Evolutionary conservation across 1,140 invertebrate species (phyloP), one percentile per base, ranked within the genome.

Genomic region (Procambarus virginalis): DNA sequence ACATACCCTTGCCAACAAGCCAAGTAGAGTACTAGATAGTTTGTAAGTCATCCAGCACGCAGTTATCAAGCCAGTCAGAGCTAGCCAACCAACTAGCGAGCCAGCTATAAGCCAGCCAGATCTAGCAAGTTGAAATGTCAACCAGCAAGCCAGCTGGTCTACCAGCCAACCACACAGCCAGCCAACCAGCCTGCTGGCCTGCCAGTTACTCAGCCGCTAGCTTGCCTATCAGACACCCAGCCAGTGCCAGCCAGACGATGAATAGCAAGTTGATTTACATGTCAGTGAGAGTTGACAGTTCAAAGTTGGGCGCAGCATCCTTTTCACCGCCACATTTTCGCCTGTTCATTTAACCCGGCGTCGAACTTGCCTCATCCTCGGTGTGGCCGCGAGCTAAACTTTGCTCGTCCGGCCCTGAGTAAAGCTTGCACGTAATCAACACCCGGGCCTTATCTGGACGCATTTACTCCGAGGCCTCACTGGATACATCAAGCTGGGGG

Each of bases 371-470:
- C 84, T 86, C 84, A 77, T 78, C 48, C 34, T 60, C 22, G 75
- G 51, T 12, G 22, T 48, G 84, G 51, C 45, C 73, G 17, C 49
- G 34, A 12, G 73, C 20, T 77, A 58, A 86, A 86, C 84, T 86
- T 86, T 45, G 49, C 84, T 86, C 84, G 84, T 86, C 73, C 9
- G 22, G 3, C 46, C 45, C 20, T 78, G 84, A 86, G 58, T 86
- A 86, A 86, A 86, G 75, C 84, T 86, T 68, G 84, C 75, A 86
- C 84, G 55, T 86, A 77, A 86, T 86, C 84, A 86, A 86, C 68
- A 60, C 84, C 34, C 49, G 55, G 48, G 17, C 75, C 68, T 86
- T 86, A 86, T 86, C 84, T 86, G 55, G 49, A 51, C 84, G 34
- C 75, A 86, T 86, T 58, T 73, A 14, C n/a, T 64, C 20, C 10